Conservation (phyloP, 2,797 vertebrate species). For the Netta rufina region DNA sequence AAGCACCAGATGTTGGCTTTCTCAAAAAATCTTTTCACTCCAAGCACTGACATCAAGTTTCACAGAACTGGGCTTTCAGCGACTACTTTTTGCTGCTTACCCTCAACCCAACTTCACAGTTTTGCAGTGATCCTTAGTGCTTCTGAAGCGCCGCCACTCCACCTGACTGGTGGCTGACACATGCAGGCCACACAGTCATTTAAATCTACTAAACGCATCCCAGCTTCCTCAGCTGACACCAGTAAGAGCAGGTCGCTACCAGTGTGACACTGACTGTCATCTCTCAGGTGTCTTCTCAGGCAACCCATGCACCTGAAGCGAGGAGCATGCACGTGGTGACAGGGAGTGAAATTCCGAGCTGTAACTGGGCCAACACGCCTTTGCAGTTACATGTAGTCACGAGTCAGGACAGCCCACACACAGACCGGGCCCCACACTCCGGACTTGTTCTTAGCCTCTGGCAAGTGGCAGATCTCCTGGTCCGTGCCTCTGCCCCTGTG, state of each 20-base stretch:
- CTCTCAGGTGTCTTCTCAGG: neutral
- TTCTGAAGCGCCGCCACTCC: neutral
- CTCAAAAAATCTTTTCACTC: neutral
- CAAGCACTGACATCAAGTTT: neutral
- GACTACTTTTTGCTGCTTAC: neutral
- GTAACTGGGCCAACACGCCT: neutral
- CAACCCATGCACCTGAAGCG: neutral
- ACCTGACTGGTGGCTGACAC: neutral
- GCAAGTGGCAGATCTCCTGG: neutral
- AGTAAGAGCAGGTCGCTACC: neutral
- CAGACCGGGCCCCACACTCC: neutral
- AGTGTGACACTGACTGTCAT: neutral
- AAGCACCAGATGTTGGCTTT: neutral
- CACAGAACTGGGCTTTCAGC: neutral
- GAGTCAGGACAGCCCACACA: neutral
- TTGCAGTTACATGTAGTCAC: accelerated
- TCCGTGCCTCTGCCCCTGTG: too few species aligned
- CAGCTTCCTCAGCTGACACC: neutral
- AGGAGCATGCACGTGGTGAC: neutral
- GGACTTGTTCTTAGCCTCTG: accelerated
- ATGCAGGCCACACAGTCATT: neutral
- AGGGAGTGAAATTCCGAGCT: neutral
- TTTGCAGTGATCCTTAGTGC: neutral
- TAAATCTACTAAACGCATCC: neutral
- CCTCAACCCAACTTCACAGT: neutral